Percentiles rank a stretch among this genome's conserved stretches.
Conservation (phyloP, 2,888 invertebrate genomes). For the Octonoba sinensis region DNA sequence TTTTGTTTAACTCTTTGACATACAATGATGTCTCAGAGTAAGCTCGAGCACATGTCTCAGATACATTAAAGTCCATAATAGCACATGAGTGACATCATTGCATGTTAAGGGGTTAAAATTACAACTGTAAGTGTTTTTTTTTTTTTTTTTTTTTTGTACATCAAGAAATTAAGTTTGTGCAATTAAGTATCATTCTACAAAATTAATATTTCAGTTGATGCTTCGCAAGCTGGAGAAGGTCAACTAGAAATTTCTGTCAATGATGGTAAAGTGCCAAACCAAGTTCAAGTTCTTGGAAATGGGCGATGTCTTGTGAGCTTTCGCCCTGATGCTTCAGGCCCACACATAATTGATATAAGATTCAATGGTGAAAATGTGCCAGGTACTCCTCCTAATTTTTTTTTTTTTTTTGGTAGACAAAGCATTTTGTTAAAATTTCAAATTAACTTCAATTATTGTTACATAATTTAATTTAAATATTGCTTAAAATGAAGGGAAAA, state of each 20-base stretch:
- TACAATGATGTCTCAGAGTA: too few relatives aligned
- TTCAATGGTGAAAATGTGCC: conserved; percentile 77
- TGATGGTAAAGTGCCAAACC: conserved; percentile 98
- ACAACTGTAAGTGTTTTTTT: too few relatives aligned
- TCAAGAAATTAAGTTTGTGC: too few relatives aligned
- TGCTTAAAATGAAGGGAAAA: neutral
- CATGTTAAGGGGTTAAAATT: too few relatives aligned
- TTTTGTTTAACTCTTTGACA: too few relatives aligned
- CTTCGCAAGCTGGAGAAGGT: conserved; percentile 97
- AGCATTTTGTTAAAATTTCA: too few relatives aligned
- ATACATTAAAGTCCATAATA: too few relatives aligned
- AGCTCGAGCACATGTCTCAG: too few relatives aligned
- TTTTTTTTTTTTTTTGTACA: too few relatives aligned
- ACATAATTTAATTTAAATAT: neutral
- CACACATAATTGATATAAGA: conserved; percentile 94
- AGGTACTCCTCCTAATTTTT: conserved; percentile 42
- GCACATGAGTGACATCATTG: too few relatives aligned
- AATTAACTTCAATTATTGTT: too few relatives aligned
- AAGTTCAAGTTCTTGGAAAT: conserved; percentile 93
- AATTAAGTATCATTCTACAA: neutral
- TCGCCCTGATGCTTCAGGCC: conserved; percentile 90
- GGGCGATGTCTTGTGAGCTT: conserved; percentile 94
- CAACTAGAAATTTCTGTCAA: conserved; percentile 99
- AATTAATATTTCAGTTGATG: conserved; percentile 82
- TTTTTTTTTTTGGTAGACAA: neutral